Evolutionary conservation across 2,797 vertebrate species (phyloP).

Genomic region (Channallabes apus): DNA sequence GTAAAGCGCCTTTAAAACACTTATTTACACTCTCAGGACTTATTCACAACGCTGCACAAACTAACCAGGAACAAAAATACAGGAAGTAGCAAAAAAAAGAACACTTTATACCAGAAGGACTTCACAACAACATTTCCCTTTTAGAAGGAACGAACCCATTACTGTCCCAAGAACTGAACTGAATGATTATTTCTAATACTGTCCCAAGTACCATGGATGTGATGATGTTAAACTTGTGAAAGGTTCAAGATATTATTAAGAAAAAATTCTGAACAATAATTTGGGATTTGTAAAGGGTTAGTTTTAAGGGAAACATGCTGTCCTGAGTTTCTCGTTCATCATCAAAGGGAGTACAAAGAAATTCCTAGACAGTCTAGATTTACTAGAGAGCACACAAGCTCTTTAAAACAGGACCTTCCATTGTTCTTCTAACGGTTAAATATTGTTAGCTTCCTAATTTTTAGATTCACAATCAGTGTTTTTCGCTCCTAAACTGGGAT

Average conservation of each 20-base stretch:
- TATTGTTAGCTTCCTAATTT: background rate
- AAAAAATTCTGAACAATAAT: background rate
- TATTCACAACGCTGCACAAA: background rate
- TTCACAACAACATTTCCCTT: background rate
- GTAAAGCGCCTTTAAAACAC: too few relatives aligned
- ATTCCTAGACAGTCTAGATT: background rate
- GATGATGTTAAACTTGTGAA: background rate
- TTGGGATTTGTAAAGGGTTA: background rate
- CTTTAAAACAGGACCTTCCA: background rate
- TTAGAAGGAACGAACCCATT: background rate
- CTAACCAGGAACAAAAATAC: background rate
- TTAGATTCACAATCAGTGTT: background rate
- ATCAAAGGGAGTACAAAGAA: background rate
- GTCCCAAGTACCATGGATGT: background rate
- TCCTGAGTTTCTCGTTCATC: background rate
- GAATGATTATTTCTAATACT: background rate
- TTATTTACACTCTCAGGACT: background rate
- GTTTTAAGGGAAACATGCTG: background rate
- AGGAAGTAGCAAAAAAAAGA: background rate
- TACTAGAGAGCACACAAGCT: background rate
- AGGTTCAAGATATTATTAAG: background rate
- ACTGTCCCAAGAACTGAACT: background rate
- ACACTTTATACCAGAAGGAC: background rate
- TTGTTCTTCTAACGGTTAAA: background rate
- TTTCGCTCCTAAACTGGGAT: too few relatives aligned